phyloP scores from a whole-genome alignment of 2,888 invertebrate species.

The Pristionchus japonicus region DNA sequence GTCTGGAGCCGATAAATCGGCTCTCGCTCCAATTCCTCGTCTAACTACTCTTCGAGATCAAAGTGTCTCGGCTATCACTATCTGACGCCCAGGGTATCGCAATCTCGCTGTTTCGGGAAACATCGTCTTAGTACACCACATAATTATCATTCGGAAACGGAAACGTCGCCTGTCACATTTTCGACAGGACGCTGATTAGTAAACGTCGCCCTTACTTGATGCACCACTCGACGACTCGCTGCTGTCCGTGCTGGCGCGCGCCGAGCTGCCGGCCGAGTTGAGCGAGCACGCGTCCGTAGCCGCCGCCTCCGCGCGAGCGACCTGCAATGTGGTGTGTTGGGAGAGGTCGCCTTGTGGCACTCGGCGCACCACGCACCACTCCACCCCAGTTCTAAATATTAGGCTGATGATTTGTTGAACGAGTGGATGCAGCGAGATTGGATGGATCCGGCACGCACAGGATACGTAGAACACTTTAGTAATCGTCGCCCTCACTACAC shows the following conservation, averaged over 20 bases:
- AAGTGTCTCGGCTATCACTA: not conserved
- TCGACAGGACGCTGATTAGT: not conserved
- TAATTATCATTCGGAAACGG: not conserved
- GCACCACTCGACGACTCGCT: slow-evolving; percentile 27
- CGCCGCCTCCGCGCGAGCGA: slow-evolving; percentile 31
- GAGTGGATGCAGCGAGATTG: no score
- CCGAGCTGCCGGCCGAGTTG: slow-evolving; percentile 42
- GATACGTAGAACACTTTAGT: no score
- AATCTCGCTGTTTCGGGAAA: not conserved
- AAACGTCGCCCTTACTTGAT: slow-evolving; percentile 2
- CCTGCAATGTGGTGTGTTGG: not conserved
- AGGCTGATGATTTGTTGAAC: no score
- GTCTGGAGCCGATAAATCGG: not conserved
- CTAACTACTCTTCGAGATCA: not conserved
- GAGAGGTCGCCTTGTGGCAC: not conserved
- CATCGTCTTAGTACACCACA: not conserved
- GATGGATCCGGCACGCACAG: no score
- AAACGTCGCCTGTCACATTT: not conserved
- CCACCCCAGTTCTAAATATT: no score
- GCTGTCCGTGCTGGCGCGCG: slow-evolving; percentile 27
- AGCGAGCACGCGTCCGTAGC: slow-evolving; percentile 46
- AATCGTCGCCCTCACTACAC: no score
- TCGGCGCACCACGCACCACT: slow-evolving; percentile 1
- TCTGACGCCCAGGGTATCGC: not conserved
- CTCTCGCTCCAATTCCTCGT: not conserved